Evolutionary conservation across 2,113 vertebrate genomes (phyloP).

Genomic region (Seriola dumerili): DNA sequence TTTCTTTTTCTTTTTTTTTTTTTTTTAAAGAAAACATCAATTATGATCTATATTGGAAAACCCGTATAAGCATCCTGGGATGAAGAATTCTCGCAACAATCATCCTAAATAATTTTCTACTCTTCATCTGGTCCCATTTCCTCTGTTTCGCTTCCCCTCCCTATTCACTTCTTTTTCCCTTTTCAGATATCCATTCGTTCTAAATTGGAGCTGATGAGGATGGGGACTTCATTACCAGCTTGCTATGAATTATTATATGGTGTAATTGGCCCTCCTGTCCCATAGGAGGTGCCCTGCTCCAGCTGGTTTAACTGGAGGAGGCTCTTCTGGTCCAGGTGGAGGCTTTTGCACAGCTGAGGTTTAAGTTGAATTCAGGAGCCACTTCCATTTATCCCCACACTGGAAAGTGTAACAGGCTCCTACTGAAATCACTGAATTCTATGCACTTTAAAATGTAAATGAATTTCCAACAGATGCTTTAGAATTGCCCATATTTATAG

Average conservation of each 20-base stretch:
- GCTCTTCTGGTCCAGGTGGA: conserved; percentile 62
- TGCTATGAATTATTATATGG: conserved; percentile 82
- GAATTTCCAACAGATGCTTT: conserved; percentile 39
- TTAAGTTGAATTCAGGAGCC: conserved; percentile 22
- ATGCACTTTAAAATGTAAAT: conserved; percentile 22
- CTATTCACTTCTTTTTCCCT: conserved; percentile 36
- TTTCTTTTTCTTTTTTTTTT: conserved; percentile 82
- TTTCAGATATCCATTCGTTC: conserved; percentile 72
- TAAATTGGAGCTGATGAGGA: conserved; percentile 85
- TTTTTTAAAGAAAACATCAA: conserved; percentile 86
- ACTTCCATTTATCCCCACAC: background rate
- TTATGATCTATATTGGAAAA: conserved; percentile 88
- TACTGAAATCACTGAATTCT: conserved; percentile 49
- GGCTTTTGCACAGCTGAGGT: conserved; percentile 57
- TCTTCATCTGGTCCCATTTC: conserved; percentile 52
- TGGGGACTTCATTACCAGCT: conserved; percentile 82
- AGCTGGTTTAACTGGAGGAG: conserved; percentile 72
- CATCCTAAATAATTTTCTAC: conserved; percentile 72
- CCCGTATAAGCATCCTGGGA: conserved; percentile 60
- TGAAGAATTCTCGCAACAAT: conserved; percentile 77
- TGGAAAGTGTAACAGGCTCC: conserved; percentile 49
- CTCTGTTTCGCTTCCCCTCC: conserved; percentile 47
- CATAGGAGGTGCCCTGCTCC: conserved; percentile 84
- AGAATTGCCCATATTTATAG: conserved; percentile 31
- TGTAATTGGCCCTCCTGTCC: conserved; percentile 86